Evolutionary conservation across 2,888 invertebrate species (phyloP), one percentile per base, ranked within the genome.

Genomic region (Aphrophora alni): DNA sequence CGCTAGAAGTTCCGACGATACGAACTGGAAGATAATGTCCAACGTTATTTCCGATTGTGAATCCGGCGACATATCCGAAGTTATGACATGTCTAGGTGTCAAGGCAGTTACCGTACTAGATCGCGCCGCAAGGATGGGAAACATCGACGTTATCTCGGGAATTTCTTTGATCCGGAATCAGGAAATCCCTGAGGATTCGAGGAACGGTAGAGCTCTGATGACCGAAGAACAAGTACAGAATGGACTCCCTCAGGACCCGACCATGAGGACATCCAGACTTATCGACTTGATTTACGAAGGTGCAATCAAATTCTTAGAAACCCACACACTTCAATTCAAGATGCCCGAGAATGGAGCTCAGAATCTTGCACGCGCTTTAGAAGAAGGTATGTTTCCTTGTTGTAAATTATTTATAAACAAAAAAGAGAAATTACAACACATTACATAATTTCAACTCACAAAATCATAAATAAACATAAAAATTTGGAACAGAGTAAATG

Each of bases 311-410:
- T 92, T 93, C 87, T 87, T 93, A 82, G 89, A 90, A 85, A 90
- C 90, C 27, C 92, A 93, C 87, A 91, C 91, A 84, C 85, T 96
- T 76, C 93, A 94, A 86, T 90, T 96, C 33, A 93, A 93, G 86
- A 89, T 95, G 80, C 93, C 94, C 71, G 91, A 93, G 28, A 92
- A 93, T 81, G 90, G 93, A 78, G 88, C 92, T 1, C 90, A 90
- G 82, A 91, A 91, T 84, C 90, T 95, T 26, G 92, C 94, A 0
- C 91, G 94, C 82, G 93, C 95, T 44, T 90, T 95, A 84, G 93
- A 92, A 89, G 95, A 95, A 93, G 95, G 95, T 94, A 88, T 88
- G 84, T 77, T 73, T 28, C 70, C n/a, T n/a, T n/a, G n/a, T n/a
- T n/a, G n/a, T n/a, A n/a, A n/a, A n/a, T n/a, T n/a, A 33, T 77